Base-by-base conservation (phyloP, 2,113 vertebrate genomes). In the Amazona guildingii region DNA sequence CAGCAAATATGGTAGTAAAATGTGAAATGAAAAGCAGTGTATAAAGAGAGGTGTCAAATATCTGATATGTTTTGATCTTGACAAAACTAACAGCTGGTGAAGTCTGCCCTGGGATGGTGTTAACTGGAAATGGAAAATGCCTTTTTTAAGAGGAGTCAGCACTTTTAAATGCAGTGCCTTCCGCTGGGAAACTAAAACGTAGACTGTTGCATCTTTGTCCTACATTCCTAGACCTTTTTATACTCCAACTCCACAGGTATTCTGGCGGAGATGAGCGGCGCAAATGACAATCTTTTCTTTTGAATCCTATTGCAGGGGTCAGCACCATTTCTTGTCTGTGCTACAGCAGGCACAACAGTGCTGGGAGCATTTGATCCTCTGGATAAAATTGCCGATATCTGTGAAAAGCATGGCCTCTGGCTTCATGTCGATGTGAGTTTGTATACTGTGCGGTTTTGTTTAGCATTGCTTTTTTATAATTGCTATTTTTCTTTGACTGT, bases 361-460 rank as follows among this genome's bases (percentile, higher is more conserved):
- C 82, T 99, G 86, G 98, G 98, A 86, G 98, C 98, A 17, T 99
- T 99, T 61, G 98, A 98, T 95, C 98, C 98, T 86, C 94, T 99
- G 86, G 97, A 98, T 81, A 95, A 98, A 91, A 98, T 99, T 46
- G 97, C 98, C 1, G 96, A 97, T 49, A 77, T 98, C 92, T 99
- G 98, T 81, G 97, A 98, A 95, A 97, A 95, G 76, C 80, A 98
- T 18, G 94, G 92, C 64, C 98, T 99, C 82, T 98, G 98, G 98
- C 97, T 99, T 69, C 98, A 98, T 16, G 98, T 98, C 80, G 98
- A 99, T 15, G 98, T 99, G 97, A 99, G 98, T 98, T 88, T 82
- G 6, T 78, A 29, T 64, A 91, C 41, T 17, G 8, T 23, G 5
- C 76, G 21, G 31, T 52, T 77, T 86, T 61, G 20, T 73, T 93